Evolutionary conservation across 2,888 invertebrate genomes (phyloP), one percentile per base, ranked within the genome.

Genomic region (Cosmorhoe ocellata): DNA sequence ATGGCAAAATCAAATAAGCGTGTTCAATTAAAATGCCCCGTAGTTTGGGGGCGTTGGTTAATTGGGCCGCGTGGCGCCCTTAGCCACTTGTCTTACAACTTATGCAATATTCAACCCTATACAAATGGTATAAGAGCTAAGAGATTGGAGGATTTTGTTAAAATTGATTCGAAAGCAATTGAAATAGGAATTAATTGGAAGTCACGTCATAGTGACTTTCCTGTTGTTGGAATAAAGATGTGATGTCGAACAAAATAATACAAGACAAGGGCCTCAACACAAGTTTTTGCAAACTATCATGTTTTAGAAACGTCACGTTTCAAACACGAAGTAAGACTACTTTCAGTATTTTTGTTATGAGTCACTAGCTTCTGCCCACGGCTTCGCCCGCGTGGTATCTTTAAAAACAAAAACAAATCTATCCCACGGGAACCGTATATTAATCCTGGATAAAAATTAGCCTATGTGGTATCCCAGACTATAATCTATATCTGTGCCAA

Each of bases 1-100:
- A 84, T 82, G 81, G 76, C 72, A 74, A 76, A 82, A 75, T 79
- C 83, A 85, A 85, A 85, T 81, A 81, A 80, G 72, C 84, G 81
- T 78, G 78, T 79, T 84, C 84, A 86, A 85, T 87, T 86, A 85
- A 81, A 80, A 74, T 64, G 72, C 68, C 73, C 73, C 66, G 69
- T 66, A 72, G 69, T 76, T 78, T 66, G 71, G 74, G 79, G 83
- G 76, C 61, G 61, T 60, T 58, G 55, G 56, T 51, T 84, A 84
- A 85, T 85, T 81, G 81, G 79, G 84, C 65, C 86, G 82, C 87
- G 87, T 84, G 87, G 69, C 82, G 66, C 63, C 76, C 78, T 74
- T 75, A 48, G 49, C 53, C 44, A 46, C 41, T 28, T 43, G 43
- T 45, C 43, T 52, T 22, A 12, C 34, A 10, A 14, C 13, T 4